Percentiles rank a stretch among this genome's conserved stretches.
phyloP scores from a whole-genome alignment of 2,797 vertebrate species.

The Apogon hyalosoma region DNA sequence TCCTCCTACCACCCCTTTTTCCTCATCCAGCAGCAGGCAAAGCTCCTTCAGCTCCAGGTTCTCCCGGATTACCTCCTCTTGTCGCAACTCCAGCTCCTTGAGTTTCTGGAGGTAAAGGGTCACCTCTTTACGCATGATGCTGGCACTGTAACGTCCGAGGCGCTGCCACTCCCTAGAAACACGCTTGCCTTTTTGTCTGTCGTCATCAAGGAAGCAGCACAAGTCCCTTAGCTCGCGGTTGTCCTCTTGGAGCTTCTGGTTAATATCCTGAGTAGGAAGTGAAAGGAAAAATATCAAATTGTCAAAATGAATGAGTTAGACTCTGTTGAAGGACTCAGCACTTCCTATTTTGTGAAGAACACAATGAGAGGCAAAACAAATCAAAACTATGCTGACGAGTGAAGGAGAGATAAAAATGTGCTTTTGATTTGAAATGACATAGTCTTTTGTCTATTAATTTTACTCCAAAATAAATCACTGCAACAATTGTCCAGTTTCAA shows the following conservation, averaged over 20 bases:
- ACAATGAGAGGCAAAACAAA: slow-evolving; percentile 11
- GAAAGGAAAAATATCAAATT: neutral
- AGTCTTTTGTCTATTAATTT: slow-evolving; percentile 27
- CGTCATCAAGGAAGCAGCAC: slow-evolving; percentile 97
- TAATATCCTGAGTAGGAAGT: slow-evolving; percentile 88
- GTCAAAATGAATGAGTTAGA: slow-evolving; percentile 4
- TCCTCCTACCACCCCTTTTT: slow-evolving; percentile 82
- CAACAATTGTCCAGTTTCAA: slow-evolving; percentile 47
- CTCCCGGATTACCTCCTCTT: slow-evolving; percentile 95
- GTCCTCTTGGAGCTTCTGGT: slow-evolving; percentile 98
- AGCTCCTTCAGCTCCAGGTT: slow-evolving; percentile 96
- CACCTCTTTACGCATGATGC: slow-evolving; percentile 97
- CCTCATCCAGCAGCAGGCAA: slow-evolving; percentile 94
- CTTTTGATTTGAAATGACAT: slow-evolving; percentile 35
- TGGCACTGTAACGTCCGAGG: slow-evolving; percentile 93
- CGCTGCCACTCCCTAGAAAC: slow-evolving; percentile 98
- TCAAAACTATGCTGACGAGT: slow-evolving; percentile 12
- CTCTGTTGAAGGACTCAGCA: neutral
- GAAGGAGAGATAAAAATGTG: slow-evolving; percentile 16
- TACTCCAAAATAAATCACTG: slow-evolving; percentile 24
- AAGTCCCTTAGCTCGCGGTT: slow-evolving; percentile 97
- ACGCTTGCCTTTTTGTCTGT: slow-evolving; percentile 96
- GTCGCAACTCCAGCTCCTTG: slow-evolving; percentile 93
- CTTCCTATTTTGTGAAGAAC: too few species aligned
- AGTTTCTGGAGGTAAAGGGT: slow-evolving; percentile 95